These are phyloP conservation scores for Shinisaurus crocodilurus DNA, from an alignment of 2,113 vertebrate species.

Conservation along the genomic window DNA sequence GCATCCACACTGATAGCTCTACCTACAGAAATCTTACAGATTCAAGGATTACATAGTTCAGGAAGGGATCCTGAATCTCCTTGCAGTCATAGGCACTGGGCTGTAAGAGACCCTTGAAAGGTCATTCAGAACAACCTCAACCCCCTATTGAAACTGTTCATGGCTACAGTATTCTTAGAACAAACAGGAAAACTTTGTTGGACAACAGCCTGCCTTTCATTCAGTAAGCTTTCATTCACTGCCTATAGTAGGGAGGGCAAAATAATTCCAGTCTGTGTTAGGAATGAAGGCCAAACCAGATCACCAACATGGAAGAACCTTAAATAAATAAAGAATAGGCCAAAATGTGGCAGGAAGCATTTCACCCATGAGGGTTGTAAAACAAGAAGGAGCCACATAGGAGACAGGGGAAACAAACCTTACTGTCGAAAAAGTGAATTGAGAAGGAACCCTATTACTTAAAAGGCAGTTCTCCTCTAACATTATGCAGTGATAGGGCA, in stretches of 20 bases:
- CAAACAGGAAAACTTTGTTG: background rate
- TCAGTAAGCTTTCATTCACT: background rate
- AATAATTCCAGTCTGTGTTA: background rate
- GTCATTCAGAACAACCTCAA: too few species aligned
- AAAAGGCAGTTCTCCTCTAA: background rate
- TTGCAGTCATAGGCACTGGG: too few species aligned
- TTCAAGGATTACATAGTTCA: too few species aligned
- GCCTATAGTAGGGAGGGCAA: background rate
- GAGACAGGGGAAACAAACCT: background rate
- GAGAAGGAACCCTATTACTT: background rate
- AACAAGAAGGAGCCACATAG: background rate
- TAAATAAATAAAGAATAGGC: background rate
- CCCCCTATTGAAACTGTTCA: too few species aligned
- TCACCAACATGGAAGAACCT: background rate
- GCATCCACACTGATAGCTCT: too few species aligned
- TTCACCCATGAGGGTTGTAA: background rate
- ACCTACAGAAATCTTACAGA: too few species aligned
- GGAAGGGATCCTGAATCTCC: too few species aligned
- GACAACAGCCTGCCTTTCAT: too few species aligned
- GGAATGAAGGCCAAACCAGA: background rate
- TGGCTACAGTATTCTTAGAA: background rate
- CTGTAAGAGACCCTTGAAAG: too few species aligned
- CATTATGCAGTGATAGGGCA: background rate
- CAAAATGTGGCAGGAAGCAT: background rate
- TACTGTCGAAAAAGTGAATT: background rate